Base-by-base conservation (phyloP, 1,140 invertebrate genomes). In the Nebria ingens region DNA sequence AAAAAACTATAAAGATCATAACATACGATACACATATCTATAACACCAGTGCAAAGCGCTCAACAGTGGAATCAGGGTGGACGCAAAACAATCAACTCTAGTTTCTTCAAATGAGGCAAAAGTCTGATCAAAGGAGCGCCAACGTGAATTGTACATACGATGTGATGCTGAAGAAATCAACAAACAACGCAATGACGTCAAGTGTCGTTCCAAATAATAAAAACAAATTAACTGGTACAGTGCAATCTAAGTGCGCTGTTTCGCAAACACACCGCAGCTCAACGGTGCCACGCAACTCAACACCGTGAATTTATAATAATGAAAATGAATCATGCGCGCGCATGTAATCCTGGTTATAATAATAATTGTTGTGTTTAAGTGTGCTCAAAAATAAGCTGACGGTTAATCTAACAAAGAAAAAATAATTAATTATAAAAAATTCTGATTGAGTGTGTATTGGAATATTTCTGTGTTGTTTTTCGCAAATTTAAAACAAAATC, bases 21-120 rank as follows among this genome's bases (percentile, higher is more conserved):
- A 29, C 22, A 40, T n/a, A 53, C 56, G 21, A 20, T 29, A 66
- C 65, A 66, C 65, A 67, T 67, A 67, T 67, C 64, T 64, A 63
- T 61, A 62, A 65, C 6, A 6, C 40, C 6, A 17, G 40, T 17
- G 17, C 9, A 9, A 11, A 11, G 15, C 40, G 17, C 6, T 34
- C 25, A 17, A 45, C 6, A 4, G 13, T 29, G 13, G 13, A 29
- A 29, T 29, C 25, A 4, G 15, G 40, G 40, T 9, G 40, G 9
- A 17, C 6, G 9, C 40, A 17, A 45, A 45, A 45, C 40, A 45
- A 45, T 45, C 40, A 45, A 45, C 6, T 9, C 40, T 45, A 45
- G 40, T 45, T 45, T 45, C 40, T 9, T 34, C 40, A 12, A 45
- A 45, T 11, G 40, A 45, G 40, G 6, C 40, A 45, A 45, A 45